Conservation (phyloP, 92 coral and sea anemone genomes). For the Siderastrea siderea region DNA sequence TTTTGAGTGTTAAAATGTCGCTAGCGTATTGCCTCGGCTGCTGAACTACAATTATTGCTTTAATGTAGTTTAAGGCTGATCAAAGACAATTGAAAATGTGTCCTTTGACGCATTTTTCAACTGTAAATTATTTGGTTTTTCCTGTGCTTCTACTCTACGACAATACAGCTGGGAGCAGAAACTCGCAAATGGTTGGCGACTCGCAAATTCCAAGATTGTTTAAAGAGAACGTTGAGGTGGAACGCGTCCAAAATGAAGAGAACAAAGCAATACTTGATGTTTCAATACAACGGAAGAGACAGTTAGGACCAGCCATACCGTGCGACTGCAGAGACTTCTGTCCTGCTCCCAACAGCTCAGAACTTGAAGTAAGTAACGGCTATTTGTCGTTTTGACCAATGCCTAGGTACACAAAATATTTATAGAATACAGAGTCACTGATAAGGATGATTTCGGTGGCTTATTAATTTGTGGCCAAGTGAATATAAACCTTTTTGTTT, state of each 20-base stretch:
- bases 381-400: neutral
- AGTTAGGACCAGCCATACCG: neutral
- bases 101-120: neutral
- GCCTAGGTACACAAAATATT: too few species aligned
- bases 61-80: too few species aligned
- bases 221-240: neutral
- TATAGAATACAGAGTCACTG: too few species aligned
- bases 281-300: neutral
- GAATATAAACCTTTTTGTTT: too few species aligned
- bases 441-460: too few species aligned
- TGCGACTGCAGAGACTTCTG: constrained; percentile 14
- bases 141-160: neutral
- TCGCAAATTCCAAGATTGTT: neutral
- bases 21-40: too few species aligned
- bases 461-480: too few species aligned
- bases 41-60: too few species aligned
- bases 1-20: too few species aligned
- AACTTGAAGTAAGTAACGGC: constrained; percentile 5
- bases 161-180: neutral
- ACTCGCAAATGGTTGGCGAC: neutral
- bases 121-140: too few species aligned
- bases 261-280: neutral
- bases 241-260: neutral
- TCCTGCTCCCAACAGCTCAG: constrained; percentile 17
- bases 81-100: too few species aligned